Percentiles rank a stretch among this genome's conserved stretches.
These are phyloP conservation scores for Notarius lentiginosus DNA, from an alignment of 2,113 vertebrate genomes.

Conservation along the genomic window DNA sequence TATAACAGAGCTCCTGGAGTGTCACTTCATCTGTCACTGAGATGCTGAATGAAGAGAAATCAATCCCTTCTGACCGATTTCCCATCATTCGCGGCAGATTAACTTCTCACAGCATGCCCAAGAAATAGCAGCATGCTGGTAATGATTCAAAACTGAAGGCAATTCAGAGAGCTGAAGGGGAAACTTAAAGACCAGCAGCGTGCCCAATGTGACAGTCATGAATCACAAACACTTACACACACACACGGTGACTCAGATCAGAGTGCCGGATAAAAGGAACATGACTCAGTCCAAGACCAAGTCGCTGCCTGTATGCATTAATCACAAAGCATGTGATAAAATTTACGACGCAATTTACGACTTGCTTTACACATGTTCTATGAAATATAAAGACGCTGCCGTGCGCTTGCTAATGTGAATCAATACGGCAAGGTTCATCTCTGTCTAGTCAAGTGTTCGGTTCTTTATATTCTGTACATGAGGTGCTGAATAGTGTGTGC, in stretches of 20 bases:
- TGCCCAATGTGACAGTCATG: neutral
- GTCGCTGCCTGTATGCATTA: neutral
- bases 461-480: neutral
- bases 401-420: neutral
- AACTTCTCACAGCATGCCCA: constrained; percentile 13
- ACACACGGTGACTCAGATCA: neutral
- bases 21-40: constrained; percentile 36
- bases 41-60: constrained; percentile 30
- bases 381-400: neutral
- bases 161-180: constrained; percentile 31
- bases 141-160: constrained; percentile 40
- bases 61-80: constrained; percentile 22
- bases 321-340: neutral
- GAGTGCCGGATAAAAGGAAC: neutral
- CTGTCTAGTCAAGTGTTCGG: neutral
- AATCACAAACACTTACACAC: constrained; percentile 6
- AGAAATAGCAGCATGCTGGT: constrained; percentile 15
- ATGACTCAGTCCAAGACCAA: neutral
- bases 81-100: constrained; percentile 32
- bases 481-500: neutral
- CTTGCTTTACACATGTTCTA: too few species aligned
- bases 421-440: neutral
- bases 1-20: neutral
- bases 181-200: constrained; percentile 13
- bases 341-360: neutral